These are phyloP conservation scores for Cheilosia scutellata DNA, from an alignment of 2,888 invertebrate species.

Conservation along the genomic window DNA sequence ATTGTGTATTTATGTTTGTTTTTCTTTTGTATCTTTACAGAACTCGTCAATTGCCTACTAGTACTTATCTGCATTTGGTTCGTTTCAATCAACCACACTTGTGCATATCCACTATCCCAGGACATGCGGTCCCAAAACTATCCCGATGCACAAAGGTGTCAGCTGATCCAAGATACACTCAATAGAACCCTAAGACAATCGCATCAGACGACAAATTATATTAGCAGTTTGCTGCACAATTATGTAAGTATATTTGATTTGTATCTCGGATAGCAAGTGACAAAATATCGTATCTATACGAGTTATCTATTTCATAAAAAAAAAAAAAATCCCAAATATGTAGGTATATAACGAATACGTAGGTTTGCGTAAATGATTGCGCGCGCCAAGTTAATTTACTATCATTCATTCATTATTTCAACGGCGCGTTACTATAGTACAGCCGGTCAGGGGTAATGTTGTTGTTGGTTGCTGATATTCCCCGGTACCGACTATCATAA, in stretches of 20 bases:
- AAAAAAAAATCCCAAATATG: not conserved
- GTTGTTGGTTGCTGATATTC: constrained; percentile 40
- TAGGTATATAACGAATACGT: not conserved
- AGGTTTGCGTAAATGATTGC: constrained; percentile 7
- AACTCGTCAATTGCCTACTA: constrained; percentile 44
- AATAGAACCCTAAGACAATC: constrained; percentile 23
- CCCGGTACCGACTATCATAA: constrained; percentile 57
- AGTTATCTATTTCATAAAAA: too few species aligned
- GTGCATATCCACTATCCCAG: constrained; percentile 32
- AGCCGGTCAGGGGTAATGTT: not conserved
- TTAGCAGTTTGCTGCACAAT: constrained; percentile 8
- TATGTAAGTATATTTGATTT: constrained; percentile 53
- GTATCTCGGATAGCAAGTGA: not conserved
- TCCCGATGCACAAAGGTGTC: constrained; percentile 36
- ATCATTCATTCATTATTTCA: constrained; percentile 63
- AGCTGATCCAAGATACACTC: constrained; percentile 24
- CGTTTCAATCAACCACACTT: constrained; percentile 33
- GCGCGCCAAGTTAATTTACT: constrained; percentile 49
- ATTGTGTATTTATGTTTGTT: not conserved
- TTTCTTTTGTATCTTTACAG: constrained; percentile 28
- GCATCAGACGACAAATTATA: not conserved
- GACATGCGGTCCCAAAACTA: constrained; percentile 25
- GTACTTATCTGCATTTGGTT: constrained; percentile 57
- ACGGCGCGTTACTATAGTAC: not conserved
- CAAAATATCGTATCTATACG: too few species aligned